These are phyloP conservation scores for Lepidonotus clava DNA, from an alignment of 2,888 invertebrate genomes.

Conservation along the genomic window DNA sequence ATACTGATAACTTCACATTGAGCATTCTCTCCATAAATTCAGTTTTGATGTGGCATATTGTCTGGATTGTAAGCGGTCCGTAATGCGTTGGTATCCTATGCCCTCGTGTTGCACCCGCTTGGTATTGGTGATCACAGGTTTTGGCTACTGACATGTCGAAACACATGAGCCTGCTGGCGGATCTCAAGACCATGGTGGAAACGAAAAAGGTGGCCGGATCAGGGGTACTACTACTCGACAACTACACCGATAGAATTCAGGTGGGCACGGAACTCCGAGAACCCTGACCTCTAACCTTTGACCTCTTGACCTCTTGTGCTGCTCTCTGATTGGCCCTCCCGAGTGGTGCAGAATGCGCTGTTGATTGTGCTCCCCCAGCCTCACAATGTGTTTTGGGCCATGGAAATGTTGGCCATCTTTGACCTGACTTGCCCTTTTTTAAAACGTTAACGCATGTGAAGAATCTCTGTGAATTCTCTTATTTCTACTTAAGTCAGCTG, in stretches of 20 bases:
- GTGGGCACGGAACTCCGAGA: constrained; percentile 76
- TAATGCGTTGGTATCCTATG: neutral
- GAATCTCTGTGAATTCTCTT: no score
- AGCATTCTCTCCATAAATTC: neutral
- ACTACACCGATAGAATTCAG: constrained; percentile 99
- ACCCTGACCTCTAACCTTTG: constrained; percentile 38
- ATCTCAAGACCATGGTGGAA: constrained; percentile 99
- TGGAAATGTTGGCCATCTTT: constrained; percentile 27
- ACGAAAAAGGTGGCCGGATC: constrained; percentile 94
- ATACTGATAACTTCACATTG: neutral
- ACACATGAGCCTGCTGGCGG: constrained; percentile 99
- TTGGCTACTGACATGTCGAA: constrained; percentile 99
- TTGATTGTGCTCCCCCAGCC: constrained; percentile 24
- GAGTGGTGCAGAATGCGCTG: constrained; percentile 40
- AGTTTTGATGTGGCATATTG: neutral
- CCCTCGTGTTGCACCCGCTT: constrained; percentile 39
- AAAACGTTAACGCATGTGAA: no score
- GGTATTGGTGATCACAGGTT: constrained; percentile 83
- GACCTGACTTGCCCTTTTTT: neutral
- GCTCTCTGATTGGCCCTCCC: constrained; percentile 20
- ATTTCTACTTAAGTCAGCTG: no score
- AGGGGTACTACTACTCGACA: constrained; percentile 94
- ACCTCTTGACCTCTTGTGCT: constrained; percentile 45
- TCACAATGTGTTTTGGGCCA: neutral
- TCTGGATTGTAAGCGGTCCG: neutral